Conservation (phyloP, 2,888 invertebrate species). For the Blera fallax region DNA sequence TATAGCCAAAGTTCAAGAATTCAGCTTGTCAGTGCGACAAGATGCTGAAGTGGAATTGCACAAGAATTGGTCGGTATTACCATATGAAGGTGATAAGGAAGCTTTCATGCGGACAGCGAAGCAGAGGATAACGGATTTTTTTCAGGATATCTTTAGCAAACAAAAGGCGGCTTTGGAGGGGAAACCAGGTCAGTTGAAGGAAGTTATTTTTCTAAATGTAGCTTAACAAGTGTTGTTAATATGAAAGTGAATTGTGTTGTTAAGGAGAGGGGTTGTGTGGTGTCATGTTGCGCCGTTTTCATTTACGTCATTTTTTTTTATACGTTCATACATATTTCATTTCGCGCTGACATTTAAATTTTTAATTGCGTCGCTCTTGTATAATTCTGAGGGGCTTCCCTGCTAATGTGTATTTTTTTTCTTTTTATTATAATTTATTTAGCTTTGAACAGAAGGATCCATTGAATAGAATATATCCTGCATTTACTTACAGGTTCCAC, state of each 20-base stretch:
- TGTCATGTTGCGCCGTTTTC: background rate
- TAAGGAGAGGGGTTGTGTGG: background rate
- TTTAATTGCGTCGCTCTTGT: background rate
- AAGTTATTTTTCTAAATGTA: background rate
- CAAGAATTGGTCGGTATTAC: conserved; percentile 84
- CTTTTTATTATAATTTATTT: background rate
- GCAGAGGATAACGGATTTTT: conserved; percentile 79
- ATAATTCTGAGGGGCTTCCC: background rate
- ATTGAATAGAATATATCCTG: too few species aligned
- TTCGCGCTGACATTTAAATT: background rate
- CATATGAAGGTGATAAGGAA: conserved; percentile 84
- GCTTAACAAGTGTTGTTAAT: background rate
- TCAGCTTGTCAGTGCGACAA: conserved; percentile 83
- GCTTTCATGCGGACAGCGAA: conserved; percentile 84
- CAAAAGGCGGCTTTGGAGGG: conserved; percentile 76
- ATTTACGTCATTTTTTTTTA: background rate
- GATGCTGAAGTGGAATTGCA: conserved; percentile 83
- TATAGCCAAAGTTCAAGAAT: conserved; percentile 82
- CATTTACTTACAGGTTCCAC: too few species aligned
- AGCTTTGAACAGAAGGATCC: background rate
- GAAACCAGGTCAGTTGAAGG: conserved; percentile 71
- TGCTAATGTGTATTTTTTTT: background rate
- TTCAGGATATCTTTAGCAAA: conserved; percentile 77
- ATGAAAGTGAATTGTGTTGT: background rate
- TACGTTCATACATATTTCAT: too few species aligned